These are phyloP conservation scores for Cynocephalus volans DNA, from an alignment of 2,113 vertebrate genomes.

Conservation along the genomic window DNA sequence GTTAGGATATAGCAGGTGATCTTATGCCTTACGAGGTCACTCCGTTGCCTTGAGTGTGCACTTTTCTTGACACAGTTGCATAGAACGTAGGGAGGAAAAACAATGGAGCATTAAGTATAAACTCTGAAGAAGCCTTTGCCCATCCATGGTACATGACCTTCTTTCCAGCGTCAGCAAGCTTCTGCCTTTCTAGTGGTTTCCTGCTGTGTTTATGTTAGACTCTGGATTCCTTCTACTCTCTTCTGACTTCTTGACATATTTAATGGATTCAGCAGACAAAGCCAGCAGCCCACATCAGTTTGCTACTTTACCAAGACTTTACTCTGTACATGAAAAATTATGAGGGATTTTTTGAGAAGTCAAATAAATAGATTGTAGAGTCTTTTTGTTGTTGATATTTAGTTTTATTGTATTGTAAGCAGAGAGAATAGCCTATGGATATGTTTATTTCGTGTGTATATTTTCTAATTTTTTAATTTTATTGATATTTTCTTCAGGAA, in stretches of 20 bases:
- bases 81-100: neutral
- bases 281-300: neutral
- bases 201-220: neutral
- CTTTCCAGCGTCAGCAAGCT: neutral
- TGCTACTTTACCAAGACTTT: neutral
- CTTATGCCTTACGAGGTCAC: neutral
- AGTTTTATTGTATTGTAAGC: neutral
- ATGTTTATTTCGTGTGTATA: neutral
- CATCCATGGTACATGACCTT: neutral
- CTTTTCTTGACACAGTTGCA: neutral
- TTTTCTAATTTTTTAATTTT: neutral
- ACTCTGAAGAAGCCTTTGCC: neutral
- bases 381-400: neutral
- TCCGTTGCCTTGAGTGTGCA: accelerated
- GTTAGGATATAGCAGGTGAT: no score
- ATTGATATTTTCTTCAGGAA: slow-evolving; percentile 33
- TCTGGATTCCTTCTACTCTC: neutral
- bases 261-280: neutral
- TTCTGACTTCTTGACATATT: neutral
- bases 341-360: neutral
- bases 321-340: neutral
- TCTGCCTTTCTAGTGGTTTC: neutral
- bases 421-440: neutral
- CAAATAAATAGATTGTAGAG: neutral
- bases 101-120: neutral